Conservation (phyloP, 2,888 invertebrate genomes). For the Pseudococcus jackbeardsleyi region DNA sequence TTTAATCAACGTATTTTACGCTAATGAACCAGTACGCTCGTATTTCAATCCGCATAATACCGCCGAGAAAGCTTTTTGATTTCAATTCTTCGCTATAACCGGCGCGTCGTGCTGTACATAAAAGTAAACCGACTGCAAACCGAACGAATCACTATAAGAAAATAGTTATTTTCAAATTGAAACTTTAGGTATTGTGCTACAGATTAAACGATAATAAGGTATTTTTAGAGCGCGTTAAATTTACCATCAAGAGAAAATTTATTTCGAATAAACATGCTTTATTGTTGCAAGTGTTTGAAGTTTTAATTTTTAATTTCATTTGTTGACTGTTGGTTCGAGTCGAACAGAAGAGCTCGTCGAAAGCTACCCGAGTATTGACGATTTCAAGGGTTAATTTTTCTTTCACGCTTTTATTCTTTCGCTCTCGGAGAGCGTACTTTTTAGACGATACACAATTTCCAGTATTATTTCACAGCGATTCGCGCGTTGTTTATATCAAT, state of each 20-base stretch:
- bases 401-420: neutral
- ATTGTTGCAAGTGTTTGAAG: constrained; percentile 1
- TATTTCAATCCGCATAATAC: constrained; percentile 4
- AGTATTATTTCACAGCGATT: neutral
- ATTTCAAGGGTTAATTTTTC: constrained; percentile 22
- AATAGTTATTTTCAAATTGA: constrained; percentile 37
- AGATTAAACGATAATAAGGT: constrained; percentile 29
- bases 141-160: neutral
- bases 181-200: neutral
- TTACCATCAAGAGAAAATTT: constrained; percentile 18
- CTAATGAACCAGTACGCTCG: neutral
- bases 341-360: neutral
- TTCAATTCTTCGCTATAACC: neutral
- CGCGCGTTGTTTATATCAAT: neutral
- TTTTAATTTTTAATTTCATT: constrained; percentile 33
- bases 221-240: constrained; percentile 29
- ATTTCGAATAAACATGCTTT: constrained; percentile 11
- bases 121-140: neutral
- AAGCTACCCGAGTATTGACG: neutral
- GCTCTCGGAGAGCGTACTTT: neutral
- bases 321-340: neutral
- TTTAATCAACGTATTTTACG: constrained; percentile 32
- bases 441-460: neutral
- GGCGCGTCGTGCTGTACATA: neutral
- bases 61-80: neutral